Evolutionary conservation across 2,797 vertebrate species (phyloP).

Genomic region (Rhinogobio ventralis): DNA sequence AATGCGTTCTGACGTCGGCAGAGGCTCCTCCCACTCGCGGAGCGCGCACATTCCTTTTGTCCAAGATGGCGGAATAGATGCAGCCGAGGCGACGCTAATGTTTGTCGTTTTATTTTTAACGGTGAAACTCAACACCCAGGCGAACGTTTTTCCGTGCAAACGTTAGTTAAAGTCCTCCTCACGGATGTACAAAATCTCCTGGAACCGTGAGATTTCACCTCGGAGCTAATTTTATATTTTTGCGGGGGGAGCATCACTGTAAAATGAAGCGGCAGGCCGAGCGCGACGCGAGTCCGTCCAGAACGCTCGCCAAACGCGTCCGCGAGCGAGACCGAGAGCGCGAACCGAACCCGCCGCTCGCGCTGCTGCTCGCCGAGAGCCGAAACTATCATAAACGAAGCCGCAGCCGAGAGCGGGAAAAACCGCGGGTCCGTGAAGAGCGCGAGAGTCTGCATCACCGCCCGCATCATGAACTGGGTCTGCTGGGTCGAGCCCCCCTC

Average conservation of each 20-base stretch:
- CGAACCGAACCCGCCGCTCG: slow-evolving; percentile 69
- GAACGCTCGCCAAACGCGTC: slow-evolving; percentile 81
- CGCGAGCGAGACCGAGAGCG: slow-evolving; percentile 80
- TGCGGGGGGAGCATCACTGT: slow-evolving; percentile 74
- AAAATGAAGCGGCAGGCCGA: slow-evolving; percentile 94
- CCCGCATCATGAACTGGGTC: slow-evolving; percentile 76
- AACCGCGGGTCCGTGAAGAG: slow-evolving; percentile 75
- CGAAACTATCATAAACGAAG: slow-evolving; percentile 77
- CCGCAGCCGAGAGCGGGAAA: slow-evolving; percentile 82
- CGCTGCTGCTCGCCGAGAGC: slow-evolving; percentile 77
- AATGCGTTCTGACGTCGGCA: slow-evolving; percentile 50
- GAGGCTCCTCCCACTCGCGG: slow-evolving; percentile 70
- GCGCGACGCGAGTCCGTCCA: slow-evolving; percentile 85
- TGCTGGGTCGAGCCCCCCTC: slow-evolving; percentile 65
- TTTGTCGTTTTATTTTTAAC: slow-evolving; percentile 68
- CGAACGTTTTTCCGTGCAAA: slow-evolving; percentile 7
- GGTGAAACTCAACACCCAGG: slow-evolving; percentile 40
- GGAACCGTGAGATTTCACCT: slow-evolving; percentile 48
- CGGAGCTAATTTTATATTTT: slow-evolving; percentile 63
- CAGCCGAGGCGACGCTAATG: slow-evolving; percentile 69
- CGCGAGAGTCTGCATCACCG: slow-evolving; percentile 72
- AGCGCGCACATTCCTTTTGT: slow-evolving; percentile 92
- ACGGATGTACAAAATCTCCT: slow-evolving; percentile 38
- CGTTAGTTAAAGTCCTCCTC: background rate
- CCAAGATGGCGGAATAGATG: slow-evolving; percentile 90